Base-by-base conservation (phyloP, 2,888 invertebrate genomes). In the Aphidius colemani region DNA sequence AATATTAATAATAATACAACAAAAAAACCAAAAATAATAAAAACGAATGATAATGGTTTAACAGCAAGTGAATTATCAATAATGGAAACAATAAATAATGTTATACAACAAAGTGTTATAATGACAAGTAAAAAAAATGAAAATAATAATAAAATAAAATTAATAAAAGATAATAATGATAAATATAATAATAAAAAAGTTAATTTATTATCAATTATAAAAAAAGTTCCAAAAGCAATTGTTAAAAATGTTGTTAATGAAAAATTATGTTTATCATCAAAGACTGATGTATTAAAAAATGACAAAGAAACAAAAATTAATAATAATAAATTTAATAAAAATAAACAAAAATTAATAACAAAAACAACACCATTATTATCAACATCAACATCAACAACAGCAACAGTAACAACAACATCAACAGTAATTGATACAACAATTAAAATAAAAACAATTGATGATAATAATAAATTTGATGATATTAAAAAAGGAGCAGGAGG, bases 211-310 rank as follows among this genome's bases (percentile, higher is more conserved):
- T 69, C 74, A 59, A 67, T 72, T n/a, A 71, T 74, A 8, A 79
- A 77, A 75, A 84, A 68, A 80, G 83, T 75, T 75, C 80, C 67
- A 77, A 84, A 75, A 81, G 86, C 74, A 78, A 82, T 65, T 81
- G 85, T 71, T 5, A 78, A 80, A 65, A 69, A 73, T 43, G 69
- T 68, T 10, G 70, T 73, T 1, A 44, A 68, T 9, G 74, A 75
- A 10, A 77, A 75, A 53, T 51, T 78, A 50, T 64, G 48, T 59
- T 60, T 61, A 30, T 50, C 30, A 30, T 30, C 66, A 8, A 73
- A 72, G 50, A 65, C 56, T 11, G 70, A 74, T 7, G 72, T 70
- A 30, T 63, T 40, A 40, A 63, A n/a, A 13, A 69, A 69, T 58
- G 66, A 65, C 9, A 44, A 57, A 69, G 69, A 51, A 58, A 53